Conservation (phyloP, 1,140 invertebrate genomes). For the Cyphomyrmex costatus region DNA sequence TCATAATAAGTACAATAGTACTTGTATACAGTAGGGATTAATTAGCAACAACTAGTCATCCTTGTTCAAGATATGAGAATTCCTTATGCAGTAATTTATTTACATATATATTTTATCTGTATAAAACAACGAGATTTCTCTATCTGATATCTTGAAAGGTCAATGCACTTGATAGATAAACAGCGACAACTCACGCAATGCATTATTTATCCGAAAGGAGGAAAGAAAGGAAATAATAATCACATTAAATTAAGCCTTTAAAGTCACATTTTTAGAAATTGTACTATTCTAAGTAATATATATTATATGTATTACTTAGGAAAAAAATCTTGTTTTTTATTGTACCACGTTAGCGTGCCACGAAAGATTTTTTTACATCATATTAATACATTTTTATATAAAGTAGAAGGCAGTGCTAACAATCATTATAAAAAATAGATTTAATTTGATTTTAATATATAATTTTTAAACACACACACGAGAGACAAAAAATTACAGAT, state of each 20-base stretch:
- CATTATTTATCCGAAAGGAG: background rate
- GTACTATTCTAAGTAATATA: background rate
- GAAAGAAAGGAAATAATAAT: background rate
- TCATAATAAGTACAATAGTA: background rate
- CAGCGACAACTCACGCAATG: background rate
- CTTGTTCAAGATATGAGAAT: slow-evolving; percentile 29
- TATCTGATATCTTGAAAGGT: slow-evolving; percentile 45
- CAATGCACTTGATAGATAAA: slow-evolving; percentile 12
- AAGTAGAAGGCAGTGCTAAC: background rate
- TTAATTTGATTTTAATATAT: background rate
- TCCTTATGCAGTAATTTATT: slow-evolving; percentile 27
- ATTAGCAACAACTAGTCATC: slow-evolving; percentile 48
- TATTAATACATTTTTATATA: background rate
- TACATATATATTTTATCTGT: background rate
- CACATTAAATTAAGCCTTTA: background rate
- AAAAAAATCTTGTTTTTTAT: background rate
- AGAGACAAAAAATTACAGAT: background rate
- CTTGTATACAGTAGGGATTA: slow-evolving; percentile 9
- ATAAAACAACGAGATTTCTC: slow-evolving; percentile 66
- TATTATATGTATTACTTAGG: background rate
- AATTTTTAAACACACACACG: background rate
- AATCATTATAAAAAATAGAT: background rate
- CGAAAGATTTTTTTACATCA: background rate
- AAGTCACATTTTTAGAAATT: background rate
- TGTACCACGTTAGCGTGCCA: background rate